Conservation (phyloP, 2,113 vertebrate species). For the Antigone vipio region DNA sequence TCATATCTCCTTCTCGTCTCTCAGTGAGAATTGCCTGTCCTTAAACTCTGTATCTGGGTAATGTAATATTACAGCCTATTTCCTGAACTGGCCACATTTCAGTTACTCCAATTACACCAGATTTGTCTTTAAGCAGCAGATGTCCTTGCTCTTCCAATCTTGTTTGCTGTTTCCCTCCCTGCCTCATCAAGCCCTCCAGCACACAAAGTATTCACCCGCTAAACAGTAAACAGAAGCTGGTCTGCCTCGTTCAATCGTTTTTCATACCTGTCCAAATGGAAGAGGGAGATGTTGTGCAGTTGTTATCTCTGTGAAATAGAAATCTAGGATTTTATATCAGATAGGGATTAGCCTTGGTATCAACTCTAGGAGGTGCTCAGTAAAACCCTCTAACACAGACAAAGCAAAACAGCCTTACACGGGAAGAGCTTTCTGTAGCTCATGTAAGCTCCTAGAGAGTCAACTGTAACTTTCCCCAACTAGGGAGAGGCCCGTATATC, state of each 20-base stretch:
- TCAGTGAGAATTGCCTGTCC: neutral
- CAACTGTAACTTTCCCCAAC: neutral
- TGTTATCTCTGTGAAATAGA: neutral
- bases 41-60: neutral
- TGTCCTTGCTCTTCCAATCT: constrained; percentile 20
- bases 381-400: neutral
- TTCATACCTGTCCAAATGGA: neutral
- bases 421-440: neutral
- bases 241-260: neutral
- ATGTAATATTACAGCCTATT: constrained; percentile 26
- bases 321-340: neutral
- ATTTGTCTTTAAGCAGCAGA: constrained; percentile 20
- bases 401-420: neutral
- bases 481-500: neutral
- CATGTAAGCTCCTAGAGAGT: neutral
- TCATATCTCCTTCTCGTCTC: neutral
- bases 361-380: neutral
- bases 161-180: neutral
- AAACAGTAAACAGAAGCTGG: neutral
- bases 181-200: neutral
- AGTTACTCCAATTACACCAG: constrained; percentile 14
- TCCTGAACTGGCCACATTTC: constrained; percentile 20
- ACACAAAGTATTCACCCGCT: neutral
- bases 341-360: neutral
- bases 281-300: neutral